Percentiles rank a stretch among this genome's conserved stretches.
Evolutionary conservation across 1,140 invertebrate species (phyloP).

Genomic region (Drosophila grimshawi): DNA sequence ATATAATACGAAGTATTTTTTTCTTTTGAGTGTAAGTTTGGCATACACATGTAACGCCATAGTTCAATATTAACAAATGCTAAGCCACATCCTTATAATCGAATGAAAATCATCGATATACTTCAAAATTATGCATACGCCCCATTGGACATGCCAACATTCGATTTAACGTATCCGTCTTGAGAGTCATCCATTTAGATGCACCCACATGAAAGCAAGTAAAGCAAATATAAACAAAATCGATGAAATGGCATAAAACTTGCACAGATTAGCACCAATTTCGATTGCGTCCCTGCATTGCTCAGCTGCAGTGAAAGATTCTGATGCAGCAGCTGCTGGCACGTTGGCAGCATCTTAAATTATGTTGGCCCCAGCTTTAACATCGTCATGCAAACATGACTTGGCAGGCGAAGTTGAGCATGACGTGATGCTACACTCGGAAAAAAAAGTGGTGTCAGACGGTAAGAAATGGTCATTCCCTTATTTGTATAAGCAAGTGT

Average conservation of each 20-base stretch:
- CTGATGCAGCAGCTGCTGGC: conserved; percentile 38
- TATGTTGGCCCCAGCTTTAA: conserved; percentile 56
- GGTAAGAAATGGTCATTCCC: neutral
- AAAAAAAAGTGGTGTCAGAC: neutral
- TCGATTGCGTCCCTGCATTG: conserved; percentile 29
- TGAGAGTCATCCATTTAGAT: conserved; percentile 22
- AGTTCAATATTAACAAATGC: no score
- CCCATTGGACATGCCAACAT: conserved; percentile 16
- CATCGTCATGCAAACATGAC: conserved; percentile 80
- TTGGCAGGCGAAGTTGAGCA: conserved; percentile 51
- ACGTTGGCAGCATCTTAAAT: conserved; percentile 54
- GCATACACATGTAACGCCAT: no score
- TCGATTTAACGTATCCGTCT: neutral
- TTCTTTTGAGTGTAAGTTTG: no score
- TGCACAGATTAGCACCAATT: conserved; percentile 61
- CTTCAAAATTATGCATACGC: conserved; percentile 21
- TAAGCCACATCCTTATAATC: neutral
- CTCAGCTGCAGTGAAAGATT: conserved; percentile 49
- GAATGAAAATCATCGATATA: neutral
- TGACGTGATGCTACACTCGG: neutral
- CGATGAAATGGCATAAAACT: conserved; percentile 23
- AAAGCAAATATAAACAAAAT: conserved; percentile 11
- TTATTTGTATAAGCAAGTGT: no score
- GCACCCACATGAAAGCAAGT: conserved; percentile 1
- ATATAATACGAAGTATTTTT: no score